A percentile compares a stretch with the other conserved stretches of the same genome.
These are phyloP conservation scores for Hydrozoanthus tunicans DNA, from an alignment of 64 coral and sea anemone genomes.

Conservation along the genomic window DNA sequence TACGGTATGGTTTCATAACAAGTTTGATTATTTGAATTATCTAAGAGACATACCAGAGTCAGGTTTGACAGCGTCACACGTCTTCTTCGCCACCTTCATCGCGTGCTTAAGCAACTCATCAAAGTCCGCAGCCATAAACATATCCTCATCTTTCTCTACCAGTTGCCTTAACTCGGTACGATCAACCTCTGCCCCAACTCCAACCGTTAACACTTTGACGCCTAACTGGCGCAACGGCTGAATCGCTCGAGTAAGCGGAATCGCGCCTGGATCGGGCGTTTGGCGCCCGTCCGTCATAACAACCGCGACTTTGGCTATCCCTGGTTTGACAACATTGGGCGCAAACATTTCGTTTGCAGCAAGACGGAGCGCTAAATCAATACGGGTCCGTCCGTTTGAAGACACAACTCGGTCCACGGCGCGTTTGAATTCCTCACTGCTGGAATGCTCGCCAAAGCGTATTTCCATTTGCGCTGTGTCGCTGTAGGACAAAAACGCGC, in stretches of 20 bases:
- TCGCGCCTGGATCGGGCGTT: conserved; percentile 51
- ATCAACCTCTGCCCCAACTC: conserved; percentile 62
- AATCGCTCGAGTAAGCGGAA: conserved; percentile 59
- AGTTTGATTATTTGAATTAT: not conserved
- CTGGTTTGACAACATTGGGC: conserved; percentile 32
- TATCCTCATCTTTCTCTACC: conserved; percentile 48
- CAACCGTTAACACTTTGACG: conserved; percentile 69
- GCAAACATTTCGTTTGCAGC: conserved; percentile 66
- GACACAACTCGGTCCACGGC: conserved; percentile 60
- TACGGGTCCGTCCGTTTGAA: conserved; percentile 67
- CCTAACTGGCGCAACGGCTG: conserved; percentile 49
- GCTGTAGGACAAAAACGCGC: conserved; percentile 77
- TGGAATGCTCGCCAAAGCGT: conserved; percentile 57
- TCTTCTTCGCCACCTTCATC: conserved; percentile 26
- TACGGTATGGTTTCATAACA: too few relatives aligned
- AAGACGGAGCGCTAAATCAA: conserved; percentile 81
- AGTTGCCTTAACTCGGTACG: conserved; percentile 50
- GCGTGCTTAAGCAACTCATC: conserved; percentile 59
- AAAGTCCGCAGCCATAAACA: conserved; percentile 68
- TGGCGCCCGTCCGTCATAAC: conserved; percentile 78
- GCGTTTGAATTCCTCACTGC: conserved; percentile 47
- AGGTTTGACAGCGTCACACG: conserved; percentile 46
- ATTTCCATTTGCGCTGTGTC: conserved; percentile 50
- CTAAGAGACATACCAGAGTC: not conserved
- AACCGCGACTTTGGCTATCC: conserved; percentile 65